These are phyloP conservation scores for Oopsacas minuta DNA, from an alignment of 37 sponge, comb jelly and placozoan species.

Conservation along the genomic window DNA sequence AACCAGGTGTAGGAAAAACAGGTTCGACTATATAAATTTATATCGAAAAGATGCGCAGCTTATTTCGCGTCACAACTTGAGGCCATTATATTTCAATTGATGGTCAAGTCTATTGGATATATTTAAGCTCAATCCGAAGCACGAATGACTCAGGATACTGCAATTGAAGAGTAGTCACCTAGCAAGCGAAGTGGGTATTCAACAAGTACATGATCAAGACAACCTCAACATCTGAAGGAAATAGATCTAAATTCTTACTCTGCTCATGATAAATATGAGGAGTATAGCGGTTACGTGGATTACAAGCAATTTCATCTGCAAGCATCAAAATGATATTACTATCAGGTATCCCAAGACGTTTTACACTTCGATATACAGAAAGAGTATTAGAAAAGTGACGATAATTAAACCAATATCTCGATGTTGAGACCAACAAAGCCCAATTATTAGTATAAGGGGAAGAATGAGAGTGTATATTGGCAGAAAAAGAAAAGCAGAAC, in stretches of 20 bases:
- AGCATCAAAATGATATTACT: conserved; percentile 98
- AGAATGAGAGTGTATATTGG: not conserved
- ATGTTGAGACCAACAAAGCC: conserved; percentile 56
- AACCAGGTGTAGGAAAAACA: too few species aligned
- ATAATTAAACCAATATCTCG: conserved; percentile 98
- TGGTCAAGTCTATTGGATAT: too few species aligned
- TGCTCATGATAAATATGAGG: not conserved
- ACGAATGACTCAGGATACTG: too few species aligned
- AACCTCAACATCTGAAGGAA: not conserved
- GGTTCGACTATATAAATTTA: too few species aligned
- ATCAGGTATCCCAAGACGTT: conserved; percentile 88
- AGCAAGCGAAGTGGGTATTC: too few species aligned
- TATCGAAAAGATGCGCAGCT: too few species aligned
- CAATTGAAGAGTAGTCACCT: too few species aligned
- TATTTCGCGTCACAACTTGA: too few species aligned
- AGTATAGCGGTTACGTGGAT: conserved; percentile 57
- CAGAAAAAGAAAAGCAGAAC: not conserved
- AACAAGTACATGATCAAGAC: too few species aligned
- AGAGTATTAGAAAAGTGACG: conserved; percentile 89
- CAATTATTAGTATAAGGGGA: not conserved
- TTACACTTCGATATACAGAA: conserved; percentile 91
- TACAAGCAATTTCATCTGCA: conserved; percentile 97
- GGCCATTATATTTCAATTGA: too few species aligned
- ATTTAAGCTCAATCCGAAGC: too few species aligned
- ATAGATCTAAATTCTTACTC: not conserved